Conservation (phyloP, 2,797 vertebrate genomes). For the Phrynocephalus forsythii region DNA sequence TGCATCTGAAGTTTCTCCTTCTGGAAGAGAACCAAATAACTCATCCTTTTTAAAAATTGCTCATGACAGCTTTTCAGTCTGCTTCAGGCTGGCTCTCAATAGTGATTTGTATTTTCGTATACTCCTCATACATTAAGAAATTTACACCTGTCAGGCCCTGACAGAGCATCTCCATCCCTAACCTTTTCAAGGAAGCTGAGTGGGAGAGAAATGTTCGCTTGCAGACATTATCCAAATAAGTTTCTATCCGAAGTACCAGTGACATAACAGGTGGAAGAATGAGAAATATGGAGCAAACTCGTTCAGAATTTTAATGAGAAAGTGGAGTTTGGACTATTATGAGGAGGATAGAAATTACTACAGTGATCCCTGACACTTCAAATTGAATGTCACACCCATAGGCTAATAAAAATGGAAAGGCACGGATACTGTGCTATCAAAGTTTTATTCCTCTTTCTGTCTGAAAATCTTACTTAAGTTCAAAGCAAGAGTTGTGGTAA, state of each 20-base stretch:
- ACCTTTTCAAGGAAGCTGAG: constrained; percentile 60
- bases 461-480: constrained; percentile 34
- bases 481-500: constrained; percentile 45
- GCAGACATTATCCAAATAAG: constrained; percentile 76
- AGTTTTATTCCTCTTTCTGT: constrained; percentile 38
- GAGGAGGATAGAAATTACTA: constrained; percentile 61
- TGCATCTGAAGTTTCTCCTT: constrained; percentile 70
- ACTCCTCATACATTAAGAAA: constrained; percentile 80
- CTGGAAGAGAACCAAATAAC: constrained; percentile 77
- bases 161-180: constrained; percentile 76
- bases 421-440: constrained; percentile 46
- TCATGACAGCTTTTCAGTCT: constrained; percentile 81
- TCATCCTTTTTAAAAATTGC: constrained; percentile 80
- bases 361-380: constrained; percentile 60
- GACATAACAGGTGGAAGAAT: constrained; percentile 70
- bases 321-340: not conserved
- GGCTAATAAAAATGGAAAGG: constrained; percentile 53
- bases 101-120: constrained; percentile 81
- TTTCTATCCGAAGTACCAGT: constrained; percentile 75
- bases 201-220: constrained; percentile 67
- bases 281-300: constrained; percentile 67
- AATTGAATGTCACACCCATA: constrained; percentile 55
- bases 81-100: constrained; percentile 74
- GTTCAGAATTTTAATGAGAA: constrained; percentile 69
- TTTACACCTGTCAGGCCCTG: constrained; percentile 79